Percentiles rank a stretch among this genome's conserved stretches.
These are phyloP conservation scores for Listronotus bonariensis DNA, from an alignment of 1,140 invertebrate species.

Conservation along the genomic window DNA sequence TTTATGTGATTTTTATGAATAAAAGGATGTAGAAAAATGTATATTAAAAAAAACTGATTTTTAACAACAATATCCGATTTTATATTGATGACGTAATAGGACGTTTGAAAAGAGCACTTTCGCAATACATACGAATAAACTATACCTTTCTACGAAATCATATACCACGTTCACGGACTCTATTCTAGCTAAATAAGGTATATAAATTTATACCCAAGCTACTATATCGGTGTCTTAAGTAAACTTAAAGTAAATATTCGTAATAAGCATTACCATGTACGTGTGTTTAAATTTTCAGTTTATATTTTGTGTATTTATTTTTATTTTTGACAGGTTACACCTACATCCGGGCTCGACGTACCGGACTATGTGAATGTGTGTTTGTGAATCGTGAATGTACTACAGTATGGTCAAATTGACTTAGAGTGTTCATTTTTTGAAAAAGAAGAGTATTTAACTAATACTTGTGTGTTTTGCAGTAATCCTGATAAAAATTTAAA, in stretches of 20 bases:
- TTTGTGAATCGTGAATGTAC: constrained; percentile 29
- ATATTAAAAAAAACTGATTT: too few species aligned
- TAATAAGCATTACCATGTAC: constrained; percentile 28
- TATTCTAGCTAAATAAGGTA: constrained; percentile 2
- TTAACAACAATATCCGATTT: too few species aligned
- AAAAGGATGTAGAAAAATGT: too few species aligned
- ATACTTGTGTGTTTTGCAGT: too few species aligned
- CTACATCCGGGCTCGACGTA: constrained; percentile 37
- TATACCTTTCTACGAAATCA: background rate
- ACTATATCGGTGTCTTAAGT: constrained; percentile 23
- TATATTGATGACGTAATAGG: too few species aligned
- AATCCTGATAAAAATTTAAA: too few species aligned
- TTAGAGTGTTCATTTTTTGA: too few species aligned
- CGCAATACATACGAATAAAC: background rate
- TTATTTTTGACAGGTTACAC: constrained; percentile 21
- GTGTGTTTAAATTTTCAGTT: constrained; percentile 18
- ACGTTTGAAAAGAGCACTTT: too few species aligned
- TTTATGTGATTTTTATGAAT: too few species aligned
- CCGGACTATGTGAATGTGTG: constrained; percentile 33
- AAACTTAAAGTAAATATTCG: constrained; percentile 7
- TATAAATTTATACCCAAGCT: constrained; percentile 14
- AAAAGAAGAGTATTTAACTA: too few species aligned
- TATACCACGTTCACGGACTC: constrained; percentile 1
- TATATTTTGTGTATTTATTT: constrained; percentile 16
- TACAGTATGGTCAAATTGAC: background rate